Conservation (phyloP, 2,888 invertebrate genomes). For the Graphium colonna region DNA sequence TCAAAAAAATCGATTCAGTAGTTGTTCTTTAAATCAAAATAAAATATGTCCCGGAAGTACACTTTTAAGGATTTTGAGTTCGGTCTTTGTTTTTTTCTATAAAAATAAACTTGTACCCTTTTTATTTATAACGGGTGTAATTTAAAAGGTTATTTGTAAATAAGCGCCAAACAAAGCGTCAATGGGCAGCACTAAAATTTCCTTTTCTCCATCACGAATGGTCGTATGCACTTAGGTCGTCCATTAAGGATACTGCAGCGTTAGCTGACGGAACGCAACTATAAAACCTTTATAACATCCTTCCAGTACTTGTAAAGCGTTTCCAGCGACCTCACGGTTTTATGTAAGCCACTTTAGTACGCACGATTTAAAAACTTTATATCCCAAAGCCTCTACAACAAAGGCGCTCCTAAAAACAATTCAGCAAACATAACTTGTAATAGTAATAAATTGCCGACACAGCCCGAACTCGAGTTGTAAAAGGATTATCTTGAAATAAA, state of each 20-base stretch:
- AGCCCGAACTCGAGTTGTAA: too few relatives aligned
- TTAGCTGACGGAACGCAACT: slow-evolving; percentile 73
- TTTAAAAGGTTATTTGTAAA: slow-evolving; percentile 16
- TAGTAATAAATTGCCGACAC: too few relatives aligned
- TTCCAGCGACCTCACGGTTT: slow-evolving; percentile 67
- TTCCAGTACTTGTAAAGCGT: slow-evolving; percentile 78
- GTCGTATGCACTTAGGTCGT: slow-evolving; percentile 77
- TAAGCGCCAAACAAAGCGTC: slow-evolving; percentile 12
- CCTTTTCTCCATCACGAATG: slow-evolving; percentile 70
- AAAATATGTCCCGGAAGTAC: too few relatives aligned
- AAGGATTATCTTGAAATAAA: too few relatives aligned
- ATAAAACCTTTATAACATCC: slow-evolving; percentile 79
- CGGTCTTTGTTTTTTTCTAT: too few relatives aligned
- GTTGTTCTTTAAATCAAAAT: too few relatives aligned
- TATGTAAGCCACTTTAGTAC: slow-evolving; percentile 65
- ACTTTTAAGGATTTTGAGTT: too few relatives aligned
- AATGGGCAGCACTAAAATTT: slow-evolving; percentile 27
- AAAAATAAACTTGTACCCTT: too few relatives aligned
- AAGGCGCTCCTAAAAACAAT: background rate
- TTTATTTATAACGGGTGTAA: slow-evolving; percentile 2
- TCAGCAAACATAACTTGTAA: too few relatives aligned
- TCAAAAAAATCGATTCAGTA: too few relatives aligned
- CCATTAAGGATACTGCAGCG: slow-evolving; percentile 75
- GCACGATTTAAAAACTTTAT: slow-evolving; percentile 40
- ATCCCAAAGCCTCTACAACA: slow-evolving; percentile 8